Conservation (phyloP, 92 coral and sea anemone genomes). For the Parazoanthus swiftii region DNA sequence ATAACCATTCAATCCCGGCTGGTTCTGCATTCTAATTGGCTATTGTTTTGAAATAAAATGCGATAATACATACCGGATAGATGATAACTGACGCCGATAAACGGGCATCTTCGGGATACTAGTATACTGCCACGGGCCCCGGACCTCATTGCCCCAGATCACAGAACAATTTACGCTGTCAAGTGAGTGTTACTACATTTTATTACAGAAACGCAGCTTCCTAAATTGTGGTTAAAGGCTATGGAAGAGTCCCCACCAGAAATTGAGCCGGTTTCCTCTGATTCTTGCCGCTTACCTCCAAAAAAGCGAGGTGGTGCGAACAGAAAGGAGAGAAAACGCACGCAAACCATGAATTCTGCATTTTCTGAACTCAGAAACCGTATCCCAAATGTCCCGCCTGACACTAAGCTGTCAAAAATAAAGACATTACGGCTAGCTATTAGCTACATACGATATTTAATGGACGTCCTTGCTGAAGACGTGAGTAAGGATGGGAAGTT, state of each 20-base stretch:
- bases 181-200: background rate
- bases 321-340: constrained; percentile 93
- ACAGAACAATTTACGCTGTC: constrained; percentile 11
- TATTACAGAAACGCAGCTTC: constrained; percentile 12
- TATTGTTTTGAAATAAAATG: constrained; percentile 35
- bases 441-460: constrained; percentile 89
- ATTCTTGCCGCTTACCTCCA: constrained; percentile 27
- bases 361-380: constrained; percentile 92
- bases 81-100: background rate
- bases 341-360: constrained; percentile 94
- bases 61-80: constrained; percentile 38
- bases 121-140: background rate
- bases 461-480: constrained; percentile 85
- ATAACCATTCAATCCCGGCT: constrained; percentile 12
- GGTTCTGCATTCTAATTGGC: constrained; percentile 37
- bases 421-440: constrained; percentile 94
- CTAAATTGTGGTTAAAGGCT: constrained; percentile 11
- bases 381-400: constrained; percentile 95
- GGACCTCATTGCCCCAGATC: constrained; percentile 11
- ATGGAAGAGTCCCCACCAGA: constrained; percentile 49
- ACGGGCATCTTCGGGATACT: constrained; percentile 14
- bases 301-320: constrained; percentile 72
- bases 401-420: constrained; percentile 96
- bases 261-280: constrained; percentile 3
- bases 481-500: constrained; percentile 76